A percentile compares a stretch with the other conserved stretches of the same genome.
phyloP scores from a whole-genome alignment of 2,113 vertebrate species.

The Scomber scombrus region DNA sequence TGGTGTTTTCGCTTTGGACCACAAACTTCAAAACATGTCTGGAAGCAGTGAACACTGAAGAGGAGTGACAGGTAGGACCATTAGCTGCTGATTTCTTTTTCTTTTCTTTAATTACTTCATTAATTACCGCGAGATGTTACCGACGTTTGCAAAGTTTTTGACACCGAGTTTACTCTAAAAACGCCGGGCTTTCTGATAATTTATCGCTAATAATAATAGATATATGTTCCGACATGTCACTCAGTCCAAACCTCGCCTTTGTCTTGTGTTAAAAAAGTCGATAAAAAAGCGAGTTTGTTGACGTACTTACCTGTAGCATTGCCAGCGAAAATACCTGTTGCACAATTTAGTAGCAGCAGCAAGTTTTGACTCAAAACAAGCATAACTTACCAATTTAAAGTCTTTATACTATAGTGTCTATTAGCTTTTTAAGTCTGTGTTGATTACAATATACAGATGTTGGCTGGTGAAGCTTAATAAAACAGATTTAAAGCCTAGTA shows the following conservation, averaged over 20 bases:
- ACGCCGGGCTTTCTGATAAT: neutral
- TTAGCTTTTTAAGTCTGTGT: neutral
- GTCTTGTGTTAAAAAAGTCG: neutral
- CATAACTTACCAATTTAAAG: neutral
- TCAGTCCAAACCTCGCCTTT: no score
- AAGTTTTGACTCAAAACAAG: neutral
- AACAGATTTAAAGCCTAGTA: neutral
- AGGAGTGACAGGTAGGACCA: slow-evolving; percentile 62
- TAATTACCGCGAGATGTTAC: slow-evolving; percentile 48
- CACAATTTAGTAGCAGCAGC: slow-evolving; percentile 17
- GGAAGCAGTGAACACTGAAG: slow-evolving; percentile 20
- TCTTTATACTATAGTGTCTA: neutral
- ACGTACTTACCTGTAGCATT: slow-evolving; percentile 10
- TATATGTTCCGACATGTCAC: neutral
- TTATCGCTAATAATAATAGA: no score
- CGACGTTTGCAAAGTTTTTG: neutral
- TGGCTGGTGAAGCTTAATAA: neutral
- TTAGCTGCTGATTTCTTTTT: neutral
- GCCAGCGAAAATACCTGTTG: slow-evolving; percentile 49
- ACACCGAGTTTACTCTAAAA: neutral
- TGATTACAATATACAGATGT: neutral
- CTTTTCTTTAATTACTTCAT: neutral
- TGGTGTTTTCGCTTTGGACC: slow-evolving; percentile 20
- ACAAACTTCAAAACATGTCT: slow-evolving; percentile 56
- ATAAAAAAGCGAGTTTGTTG: neutral